Evolutionary conservation across 2,888 invertebrate species (phyloP).

Genomic region (Metopia argyrocephala): DNA sequence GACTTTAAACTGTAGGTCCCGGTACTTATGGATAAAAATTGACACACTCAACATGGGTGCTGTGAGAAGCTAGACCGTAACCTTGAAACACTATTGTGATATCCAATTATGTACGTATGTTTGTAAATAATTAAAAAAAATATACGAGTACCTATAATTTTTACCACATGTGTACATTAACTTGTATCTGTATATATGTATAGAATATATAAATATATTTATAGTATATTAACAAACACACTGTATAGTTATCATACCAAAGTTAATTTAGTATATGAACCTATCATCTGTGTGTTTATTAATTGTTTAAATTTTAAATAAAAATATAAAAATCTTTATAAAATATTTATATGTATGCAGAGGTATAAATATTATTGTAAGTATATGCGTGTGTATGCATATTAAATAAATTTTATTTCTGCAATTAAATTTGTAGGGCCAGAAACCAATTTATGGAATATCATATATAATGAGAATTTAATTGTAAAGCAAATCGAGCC

Average conservation of each 20-base stretch:
- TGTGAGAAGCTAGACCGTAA: too few species aligned
- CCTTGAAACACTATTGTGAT: too few species aligned
- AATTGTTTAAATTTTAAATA: not conserved
- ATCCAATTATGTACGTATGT: too few species aligned
- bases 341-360: not conserved
- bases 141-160: too few species aligned
- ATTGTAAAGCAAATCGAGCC: not conserved
- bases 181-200: not conserved
- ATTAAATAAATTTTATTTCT: not conserved
- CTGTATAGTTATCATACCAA: constrained; percentile 10
- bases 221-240: constrained; percentile 1
- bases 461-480: not conserved
- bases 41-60: too few species aligned
- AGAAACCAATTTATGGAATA: not conserved
- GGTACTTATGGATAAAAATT: too few species aligned
- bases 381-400: not conserved
- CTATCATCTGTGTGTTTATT: constrained; percentile 30
- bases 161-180: too few species aligned
- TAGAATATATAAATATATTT: not conserved
- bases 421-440: not conserved
- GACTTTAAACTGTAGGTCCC: too few species aligned
- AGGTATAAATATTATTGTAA: not conserved
- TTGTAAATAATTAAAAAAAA: too few species aligned
- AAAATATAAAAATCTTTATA: not conserved
- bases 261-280: constrained; percentile 41